These are phyloP conservation scores for Agonopterix heracliana DNA, from an alignment of 2,888 invertebrate genomes.

Conservation along the genomic window DNA sequence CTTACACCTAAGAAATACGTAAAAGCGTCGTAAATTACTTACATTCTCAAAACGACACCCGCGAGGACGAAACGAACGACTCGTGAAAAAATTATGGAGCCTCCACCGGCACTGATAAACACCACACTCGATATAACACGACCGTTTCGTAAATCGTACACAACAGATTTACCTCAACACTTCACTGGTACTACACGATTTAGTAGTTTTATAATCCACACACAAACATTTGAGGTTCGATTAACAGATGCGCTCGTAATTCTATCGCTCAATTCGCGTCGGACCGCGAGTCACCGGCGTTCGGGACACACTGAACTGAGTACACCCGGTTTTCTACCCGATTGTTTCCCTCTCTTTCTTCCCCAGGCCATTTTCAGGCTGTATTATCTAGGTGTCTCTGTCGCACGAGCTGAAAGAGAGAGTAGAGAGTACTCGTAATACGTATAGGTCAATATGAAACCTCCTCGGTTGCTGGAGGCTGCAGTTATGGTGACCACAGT, in stretches of 20 bases:
- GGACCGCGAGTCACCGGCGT: conserved; percentile 48
- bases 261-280: conserved; percentile 25
- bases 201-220: conserved; percentile 6
- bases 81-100: conserved; percentile 17
- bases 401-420: conserved; percentile 61
- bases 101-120: conserved; percentile 17
- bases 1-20: conserved; percentile 8
- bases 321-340: conserved; percentile 50
- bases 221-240: conserved; percentile 20
- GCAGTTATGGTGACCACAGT: conserved; percentile 58
- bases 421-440: conserved; percentile 63
- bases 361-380: conserved; percentile 22
- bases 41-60: conserved; percentile 30
- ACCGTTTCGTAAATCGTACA: conserved; percentile 2
- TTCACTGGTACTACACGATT: background rate
- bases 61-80: conserved; percentile 13
- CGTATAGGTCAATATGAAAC: conserved; percentile 76
- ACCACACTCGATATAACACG: conserved; percentile 7
- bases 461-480: conserved; percentile 73
- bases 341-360: conserved; percentile 40
- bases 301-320: conserved; percentile 60
- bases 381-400: conserved; percentile 32
- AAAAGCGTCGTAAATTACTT: conserved; percentile 27
- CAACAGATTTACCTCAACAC: background rate
- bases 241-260: conserved; percentile 36